Conservation (phyloP, 2,888 invertebrate genomes). For the Caenorhabditis japonica region DNA sequence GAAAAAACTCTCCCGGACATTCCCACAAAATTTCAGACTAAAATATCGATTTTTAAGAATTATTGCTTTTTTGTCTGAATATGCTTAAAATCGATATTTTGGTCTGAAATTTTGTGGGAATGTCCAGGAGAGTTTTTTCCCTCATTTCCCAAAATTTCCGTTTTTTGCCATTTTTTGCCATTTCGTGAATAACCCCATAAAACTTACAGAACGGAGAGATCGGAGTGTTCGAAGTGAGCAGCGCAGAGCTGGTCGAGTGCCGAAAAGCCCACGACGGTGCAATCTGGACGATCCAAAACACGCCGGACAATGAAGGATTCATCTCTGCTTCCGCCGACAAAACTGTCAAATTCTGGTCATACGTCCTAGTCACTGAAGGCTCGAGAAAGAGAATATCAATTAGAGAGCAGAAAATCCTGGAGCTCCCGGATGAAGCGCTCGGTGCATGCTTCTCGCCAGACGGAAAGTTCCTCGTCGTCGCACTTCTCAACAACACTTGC, state of each 20-base stretch:
- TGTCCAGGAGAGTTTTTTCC: too few relatives aligned
- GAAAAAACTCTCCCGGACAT: too few relatives aligned
- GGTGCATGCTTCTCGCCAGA: slow-evolving; percentile 82
- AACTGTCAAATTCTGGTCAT: slow-evolving; percentile 93
- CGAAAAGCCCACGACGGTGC: slow-evolving; percentile 85
- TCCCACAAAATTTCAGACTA: too few relatives aligned
- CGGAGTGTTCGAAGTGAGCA: slow-evolving; percentile 87
- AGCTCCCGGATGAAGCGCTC: slow-evolving; percentile 89
- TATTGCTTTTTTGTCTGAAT: too few relatives aligned
- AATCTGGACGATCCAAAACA: slow-evolving; percentile 85
- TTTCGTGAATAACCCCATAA: too few relatives aligned
- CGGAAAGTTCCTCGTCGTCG: slow-evolving; percentile 85
- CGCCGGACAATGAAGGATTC: slow-evolving; percentile 80
- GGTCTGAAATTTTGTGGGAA: too few relatives aligned
- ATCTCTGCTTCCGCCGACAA: slow-evolving; percentile 89
- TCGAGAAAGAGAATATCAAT: slow-evolving; percentile 78
- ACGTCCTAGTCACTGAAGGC: slow-evolving; percentile 82
- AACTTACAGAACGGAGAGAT: slow-evolving; percentile 84
- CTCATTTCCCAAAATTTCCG: too few relatives aligned
- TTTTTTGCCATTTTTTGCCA: too few relatives aligned
- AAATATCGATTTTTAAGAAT: too few relatives aligned
- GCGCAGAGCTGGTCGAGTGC: slow-evolving; percentile 86
- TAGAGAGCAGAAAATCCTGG: slow-evolving; percentile 86
- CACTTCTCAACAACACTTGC: slow-evolving; percentile 91
- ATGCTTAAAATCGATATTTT: too few relatives aligned